A percentile compares a stretch with the other conserved stretches of the same genome.
These are phyloP conservation scores for Escarpia spicata DNA, from an alignment of 2,888 invertebrate species.

Conservation along the genomic window DNA sequence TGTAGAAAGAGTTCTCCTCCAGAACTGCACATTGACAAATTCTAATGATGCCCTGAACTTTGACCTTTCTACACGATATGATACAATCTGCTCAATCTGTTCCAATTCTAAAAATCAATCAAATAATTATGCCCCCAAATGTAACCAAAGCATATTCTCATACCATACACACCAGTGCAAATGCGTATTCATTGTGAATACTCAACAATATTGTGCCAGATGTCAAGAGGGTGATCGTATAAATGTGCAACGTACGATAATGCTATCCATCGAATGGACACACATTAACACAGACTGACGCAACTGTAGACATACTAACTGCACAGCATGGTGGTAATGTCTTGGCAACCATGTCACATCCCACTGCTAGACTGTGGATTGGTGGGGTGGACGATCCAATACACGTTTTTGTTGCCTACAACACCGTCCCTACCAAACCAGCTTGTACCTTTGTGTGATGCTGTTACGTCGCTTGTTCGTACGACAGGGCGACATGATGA, in stretches of 20 bases:
- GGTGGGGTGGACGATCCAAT: too few relatives aligned
- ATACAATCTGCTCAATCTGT: not conserved
- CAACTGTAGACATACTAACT: too few relatives aligned
- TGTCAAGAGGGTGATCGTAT: too few relatives aligned
- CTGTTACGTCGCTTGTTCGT: constrained; percentile 17
- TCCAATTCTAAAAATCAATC: not conserved
- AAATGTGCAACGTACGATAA: too few relatives aligned
- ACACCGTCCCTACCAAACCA: not conserved
- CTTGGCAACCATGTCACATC: too few relatives aligned
- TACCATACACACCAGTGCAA: not conserved
- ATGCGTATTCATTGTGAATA: not conserved
- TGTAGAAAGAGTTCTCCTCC: not conserved
- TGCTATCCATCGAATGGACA: too few relatives aligned
- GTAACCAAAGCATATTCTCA: not conserved
- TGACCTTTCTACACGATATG: not conserved
- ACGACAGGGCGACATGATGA: constrained; percentile 55
- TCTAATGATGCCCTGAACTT: not conserved
- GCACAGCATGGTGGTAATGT: too few relatives aligned
- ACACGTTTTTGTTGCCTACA: too few relatives aligned
- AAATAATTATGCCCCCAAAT: not conserved
- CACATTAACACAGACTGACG: too few relatives aligned
- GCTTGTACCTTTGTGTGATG: not conserved
- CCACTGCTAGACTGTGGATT: too few relatives aligned
- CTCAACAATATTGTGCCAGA: too few relatives aligned
- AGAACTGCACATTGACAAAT: not conserved